Evolutionary conservation across 2,113 vertebrate species (phyloP), one percentile per base, ranked within the genome.

Genomic region (Zosterops hypoxanthus): DNA sequence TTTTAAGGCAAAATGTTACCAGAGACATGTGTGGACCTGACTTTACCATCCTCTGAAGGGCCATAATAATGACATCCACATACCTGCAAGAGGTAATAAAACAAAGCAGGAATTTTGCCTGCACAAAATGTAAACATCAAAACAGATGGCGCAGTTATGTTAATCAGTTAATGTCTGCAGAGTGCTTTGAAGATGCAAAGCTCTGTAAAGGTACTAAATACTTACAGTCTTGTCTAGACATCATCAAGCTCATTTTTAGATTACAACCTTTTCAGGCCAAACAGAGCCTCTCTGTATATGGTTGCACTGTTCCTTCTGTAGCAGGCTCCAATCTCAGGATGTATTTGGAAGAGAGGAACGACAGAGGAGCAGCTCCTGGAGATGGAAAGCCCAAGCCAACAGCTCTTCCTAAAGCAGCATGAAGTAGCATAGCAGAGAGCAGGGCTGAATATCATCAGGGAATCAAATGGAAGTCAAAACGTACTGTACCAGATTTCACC

Each of bases 61-160:
- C 72, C 90, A 29, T 77, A 90, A 94, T 90, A 88, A 96, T 77
- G 94, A 96, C 91, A 96, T 94, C 90, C 90, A 96, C 92, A 78
- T 94, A 96, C 93, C 92, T 97, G 88, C 64, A 46, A 90, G 85
- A 96, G 82, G 88, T 90, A 96, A 96, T 90, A 93, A 90, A 95
- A 92, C 82, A 86, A 93, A 92, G 92, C 68, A 88, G 85, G 93
- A 93, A 95, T 96, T 96, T 66, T 83, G 88, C 96, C 88, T 93
- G 88, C 82, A 90, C 92, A 93, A 94, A 96, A 95, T 60, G 72
- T 90, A 96, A 97, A 96, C 93, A 96, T 83, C 95, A 94, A 96
- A 95, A 96, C 96, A 97, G 95, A 95, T 96, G 96, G 96, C 42
- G 36, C 92, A 77, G 92, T 96, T 96, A 96, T 95, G 96, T 88